Evolutionary conservation across 2,797 vertebrate species (phyloP).

Genomic region (Melanotaenia boesemani): DNA sequence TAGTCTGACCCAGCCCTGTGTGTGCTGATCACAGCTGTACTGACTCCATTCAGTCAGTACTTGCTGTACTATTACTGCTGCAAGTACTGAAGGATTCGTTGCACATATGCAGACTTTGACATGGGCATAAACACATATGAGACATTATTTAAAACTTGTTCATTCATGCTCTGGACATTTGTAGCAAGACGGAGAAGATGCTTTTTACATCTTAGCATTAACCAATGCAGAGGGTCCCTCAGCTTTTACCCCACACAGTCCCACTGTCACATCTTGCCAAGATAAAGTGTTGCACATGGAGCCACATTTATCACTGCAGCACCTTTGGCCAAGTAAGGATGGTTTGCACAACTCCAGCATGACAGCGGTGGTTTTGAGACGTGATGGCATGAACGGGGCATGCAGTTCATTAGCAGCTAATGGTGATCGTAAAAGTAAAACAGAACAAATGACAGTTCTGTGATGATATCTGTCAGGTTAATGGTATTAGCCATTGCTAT

Average conservation of each 20-base stretch:
- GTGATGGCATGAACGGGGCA: conserved; percentile 1
- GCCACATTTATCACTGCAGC: conserved; percentile 69
- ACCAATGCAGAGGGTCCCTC: background rate
- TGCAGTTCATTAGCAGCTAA: background rate
- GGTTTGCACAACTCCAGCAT: conserved; percentile 43
- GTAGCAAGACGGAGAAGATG: background rate
- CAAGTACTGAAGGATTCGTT: background rate
- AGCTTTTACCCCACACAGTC: conserved; percentile 21
- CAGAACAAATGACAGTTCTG: conserved; percentile 41
- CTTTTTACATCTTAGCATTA: background rate
- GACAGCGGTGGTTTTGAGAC: conserved; percentile 46
- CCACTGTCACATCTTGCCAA: conserved; percentile 50
- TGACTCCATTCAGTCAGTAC: background rate
- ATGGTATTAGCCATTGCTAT: conserved; percentile 40
- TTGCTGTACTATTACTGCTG: background rate
- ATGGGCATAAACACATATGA: background rate
- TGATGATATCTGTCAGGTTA: conserved; percentile 29
- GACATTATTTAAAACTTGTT: no score
- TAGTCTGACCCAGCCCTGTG: conserved; percentile 1
- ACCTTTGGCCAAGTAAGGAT: conserved; percentile 62
- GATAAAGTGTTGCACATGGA: conserved; percentile 80
- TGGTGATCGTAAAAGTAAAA: background rate
- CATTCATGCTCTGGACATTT: background rate
- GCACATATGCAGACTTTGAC: background rate
- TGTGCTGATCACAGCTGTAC: background rate